phyloP scores from a whole-genome alignment of 2,888 invertebrate genomes.

The Phaonia tiefii region DNA sequence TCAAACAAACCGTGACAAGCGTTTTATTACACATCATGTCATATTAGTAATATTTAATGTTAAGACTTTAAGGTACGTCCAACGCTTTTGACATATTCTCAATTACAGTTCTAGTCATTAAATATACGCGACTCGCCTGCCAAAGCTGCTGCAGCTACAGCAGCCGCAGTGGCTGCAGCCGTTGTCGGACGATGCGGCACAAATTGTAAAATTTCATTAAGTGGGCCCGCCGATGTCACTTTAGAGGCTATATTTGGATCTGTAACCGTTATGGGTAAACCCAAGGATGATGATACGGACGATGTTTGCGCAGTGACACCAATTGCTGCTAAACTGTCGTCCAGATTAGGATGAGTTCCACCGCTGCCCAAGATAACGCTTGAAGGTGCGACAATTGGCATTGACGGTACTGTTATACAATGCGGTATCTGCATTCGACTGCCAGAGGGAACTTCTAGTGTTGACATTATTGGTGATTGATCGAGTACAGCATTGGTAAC shows the following conservation, averaged over 20 bases:
- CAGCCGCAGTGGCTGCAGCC: conserved; percentile 55
- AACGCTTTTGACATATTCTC: not conserved
- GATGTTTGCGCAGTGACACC: conserved; percentile 82
- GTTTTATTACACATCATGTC: no score
- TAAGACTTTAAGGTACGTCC: not conserved
- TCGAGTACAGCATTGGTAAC: conserved; percentile 87
- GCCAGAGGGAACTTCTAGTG: conserved; percentile 85
- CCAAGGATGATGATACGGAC: conserved; percentile 86
- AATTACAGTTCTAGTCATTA: conserved; percentile 68
- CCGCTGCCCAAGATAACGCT: conserved; percentile 56
- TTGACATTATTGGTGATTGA: conserved; percentile 90
- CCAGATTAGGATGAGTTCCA: conserved; percentile 77
- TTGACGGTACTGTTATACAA: conserved; percentile 51
- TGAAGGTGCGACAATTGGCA: conserved; percentile 44
- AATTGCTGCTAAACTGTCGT: conserved; percentile 83
- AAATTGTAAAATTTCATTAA: conserved; percentile 68
- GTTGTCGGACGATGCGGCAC: conserved; percentile 61
- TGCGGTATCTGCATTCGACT: conserved; percentile 55
- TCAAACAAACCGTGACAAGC: no score
- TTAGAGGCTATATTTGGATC: conserved; percentile 86
- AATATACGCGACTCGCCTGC: conserved; percentile 67
- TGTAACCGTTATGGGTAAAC: conserved; percentile 88
- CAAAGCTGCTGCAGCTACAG: conserved; percentile 58
- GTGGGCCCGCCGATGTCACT: conserved; percentile 71
- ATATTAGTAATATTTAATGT: not conserved